Evolutionary conservation across 2,888 invertebrate genomes (phyloP), one percentile per base, ranked within the genome.

Genomic region (Thyatira batis): DNA sequence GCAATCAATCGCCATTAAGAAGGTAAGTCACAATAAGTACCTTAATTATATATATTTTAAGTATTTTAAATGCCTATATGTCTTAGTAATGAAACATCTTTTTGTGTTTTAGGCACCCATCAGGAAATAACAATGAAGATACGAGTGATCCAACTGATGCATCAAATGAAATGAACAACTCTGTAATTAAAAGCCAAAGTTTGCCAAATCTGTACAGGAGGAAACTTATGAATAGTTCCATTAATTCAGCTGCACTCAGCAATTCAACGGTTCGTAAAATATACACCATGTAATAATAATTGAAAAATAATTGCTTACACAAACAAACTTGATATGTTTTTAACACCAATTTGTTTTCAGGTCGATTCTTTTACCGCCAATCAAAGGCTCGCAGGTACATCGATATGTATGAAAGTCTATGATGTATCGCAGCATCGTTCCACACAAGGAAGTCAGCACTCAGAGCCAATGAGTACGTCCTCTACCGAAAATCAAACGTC

Each of bases 151-250:
- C 76, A 80, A 89, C 79, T 86, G 93, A 93, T 78, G 91, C 92
- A 64, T 91, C 92, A 73, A 92, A 86, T 69, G 93, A 93, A 67
- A 93, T 94, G 80, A 93, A 79, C 80, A 93, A 88, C 88, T 94
- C 87, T 68, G 93, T 92, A 65, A 93, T 89, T 57, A 96, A 95
- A 89, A 96, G 96, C 85, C 95, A 94, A 85, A 97, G 96, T 86
- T 93, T 96, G 89, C 97, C 97, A 61, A 96, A 97, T 87, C 89
- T 96, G 57, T 92, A 90, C 87, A 93, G 84, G 85, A 91, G 85
- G 78, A 93, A 85, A 90, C 84, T 89, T 52, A 87, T 87, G 86
- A 92, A 78, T 74, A 92, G 87, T 79, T 93, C 84, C 60, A 92
- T 85, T 60, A 88, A 85, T 71, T 94, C 93, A 52, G 92, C 91